phyloP scores from a whole-genome alignment of 2,888 invertebrate species.

The Philereme vetulata region DNA sequence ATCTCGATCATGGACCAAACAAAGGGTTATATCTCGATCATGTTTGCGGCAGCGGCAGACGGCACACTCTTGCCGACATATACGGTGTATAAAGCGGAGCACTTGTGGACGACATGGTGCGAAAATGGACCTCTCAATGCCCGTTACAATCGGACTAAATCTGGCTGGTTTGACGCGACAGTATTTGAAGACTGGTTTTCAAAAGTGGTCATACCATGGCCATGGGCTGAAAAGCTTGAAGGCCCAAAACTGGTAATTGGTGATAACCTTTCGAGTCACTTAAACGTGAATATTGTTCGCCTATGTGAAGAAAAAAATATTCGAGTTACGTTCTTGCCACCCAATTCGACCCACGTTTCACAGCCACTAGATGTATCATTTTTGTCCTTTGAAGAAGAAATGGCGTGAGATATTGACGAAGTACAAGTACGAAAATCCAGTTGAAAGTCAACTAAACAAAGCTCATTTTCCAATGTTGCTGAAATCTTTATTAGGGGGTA shows the following conservation, averaged over 20 bases:
- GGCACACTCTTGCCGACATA: constrained; percentile 35
- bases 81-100: constrained; percentile 35
- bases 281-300: constrained; percentile 23
- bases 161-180: constrained; percentile 38
- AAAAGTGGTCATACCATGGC: constrained; percentile 30
- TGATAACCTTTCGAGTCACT: constrained; percentile 35
- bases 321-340: constrained; percentile 33
- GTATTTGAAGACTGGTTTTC: constrained; percentile 35
- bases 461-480: too few relatives aligned
- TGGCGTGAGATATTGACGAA: too few relatives aligned
- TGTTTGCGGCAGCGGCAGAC: constrained; percentile 34
- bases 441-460: too few relatives aligned
- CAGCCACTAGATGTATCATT: constrained; percentile 37
- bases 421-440: too few relatives aligned
- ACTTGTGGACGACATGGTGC: constrained; percentile 35
- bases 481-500: too few relatives aligned
- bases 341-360: constrained; percentile 35
- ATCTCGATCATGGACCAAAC: constrained; percentile 29
- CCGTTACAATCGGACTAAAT: constrained; percentile 35
- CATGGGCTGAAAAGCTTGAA: constrained; percentile 15
- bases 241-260: constrained; percentile 31
- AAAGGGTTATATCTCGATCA: constrained; percentile 36
- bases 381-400: neutral
- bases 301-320: constrained; percentile 31
- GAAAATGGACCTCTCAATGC: constrained; percentile 30